Conservation (phyloP, 2,888 invertebrate genomes). For the Lordiphosa andalusiaca region DNA sequence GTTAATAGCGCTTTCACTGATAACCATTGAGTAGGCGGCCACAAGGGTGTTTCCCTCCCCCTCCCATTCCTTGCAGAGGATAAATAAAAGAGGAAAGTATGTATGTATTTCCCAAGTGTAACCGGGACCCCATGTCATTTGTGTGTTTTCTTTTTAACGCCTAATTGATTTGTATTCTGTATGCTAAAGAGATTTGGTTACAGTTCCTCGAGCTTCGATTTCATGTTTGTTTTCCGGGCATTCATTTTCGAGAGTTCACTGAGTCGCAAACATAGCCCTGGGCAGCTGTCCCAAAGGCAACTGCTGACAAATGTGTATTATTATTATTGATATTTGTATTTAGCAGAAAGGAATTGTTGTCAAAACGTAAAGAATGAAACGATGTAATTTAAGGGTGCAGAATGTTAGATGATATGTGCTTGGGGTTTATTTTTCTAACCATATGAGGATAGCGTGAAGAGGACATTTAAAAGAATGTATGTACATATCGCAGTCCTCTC, state of each 20-base stretch:
- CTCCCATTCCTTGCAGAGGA: conserved; percentile 23
- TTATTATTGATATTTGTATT: conserved; percentile 29
- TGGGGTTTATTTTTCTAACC: too few species aligned
- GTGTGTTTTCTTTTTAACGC: conserved; percentile 56
- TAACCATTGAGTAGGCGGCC: conserved; percentile 67
- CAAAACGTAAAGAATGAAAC: conserved; percentile 20
- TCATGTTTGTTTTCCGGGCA: conserved; percentile 32
- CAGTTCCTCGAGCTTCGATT: conserved; percentile 21
- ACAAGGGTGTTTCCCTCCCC: conserved; percentile 29
- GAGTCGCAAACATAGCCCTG: conserved; percentile 39
- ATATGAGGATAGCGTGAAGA: too few species aligned
- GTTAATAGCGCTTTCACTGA: conserved; percentile 67
- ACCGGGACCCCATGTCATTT: conserved; percentile 3
- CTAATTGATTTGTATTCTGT: conserved; percentile 67
- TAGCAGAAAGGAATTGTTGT: conserved; percentile 10
- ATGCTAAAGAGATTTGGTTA: conserved; percentile 32
- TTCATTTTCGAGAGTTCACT: conserved; percentile 40
- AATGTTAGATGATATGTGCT: too few species aligned
- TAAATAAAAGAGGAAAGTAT: conserved; percentile 36
- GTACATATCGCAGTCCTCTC: too few species aligned
- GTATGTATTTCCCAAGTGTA: conserved; percentile 22
- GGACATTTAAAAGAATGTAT: too few species aligned
- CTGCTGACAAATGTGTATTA: conserved; percentile 55
- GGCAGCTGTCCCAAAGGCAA: conserved; percentile 18
- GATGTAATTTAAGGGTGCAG: neutral